These are phyloP conservation scores for Bombus fervidus DNA, from an alignment of 1,140 invertebrate genomes.

Conservation along the genomic window DNA sequence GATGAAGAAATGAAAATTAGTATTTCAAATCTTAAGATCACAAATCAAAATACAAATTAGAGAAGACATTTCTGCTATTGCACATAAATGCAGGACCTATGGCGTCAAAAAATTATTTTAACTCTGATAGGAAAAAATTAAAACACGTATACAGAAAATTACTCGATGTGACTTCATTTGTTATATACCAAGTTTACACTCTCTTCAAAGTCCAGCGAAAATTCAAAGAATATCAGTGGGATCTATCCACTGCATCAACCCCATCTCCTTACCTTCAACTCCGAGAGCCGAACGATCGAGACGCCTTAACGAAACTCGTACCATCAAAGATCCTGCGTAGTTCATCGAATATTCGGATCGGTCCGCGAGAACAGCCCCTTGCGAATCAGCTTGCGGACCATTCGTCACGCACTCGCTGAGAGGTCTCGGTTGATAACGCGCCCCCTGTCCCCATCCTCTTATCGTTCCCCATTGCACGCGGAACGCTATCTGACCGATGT, in stretches of 20 bases:
- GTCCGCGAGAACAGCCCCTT: slow-evolving; percentile 57
- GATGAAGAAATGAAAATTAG: no score
- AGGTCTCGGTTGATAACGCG: slow-evolving; percentile 79
- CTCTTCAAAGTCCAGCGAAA: not conserved
- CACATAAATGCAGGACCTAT: not conserved
- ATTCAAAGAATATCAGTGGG: not conserved
- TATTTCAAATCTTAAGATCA: not conserved
- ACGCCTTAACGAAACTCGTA: not conserved
- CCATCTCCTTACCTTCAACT: not conserved
- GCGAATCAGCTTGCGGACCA: slow-evolving; percentile 76
- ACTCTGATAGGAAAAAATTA: not conserved
- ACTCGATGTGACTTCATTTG: not conserved
- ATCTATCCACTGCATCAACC: not conserved
- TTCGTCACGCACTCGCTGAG: slow-evolving; percentile 82
- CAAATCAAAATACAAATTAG: not conserved
- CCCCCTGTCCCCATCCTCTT: slow-evolving; percentile 34
- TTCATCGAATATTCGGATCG: slow-evolving; percentile 78
- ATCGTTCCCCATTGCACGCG: slow-evolving; percentile 36
- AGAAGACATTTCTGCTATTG: not conserved
- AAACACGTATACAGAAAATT: not conserved
- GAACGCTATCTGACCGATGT: slow-evolving; percentile 56
- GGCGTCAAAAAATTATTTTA: not conserved
- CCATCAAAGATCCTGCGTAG: slow-evolving; percentile 47
- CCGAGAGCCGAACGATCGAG: not conserved
- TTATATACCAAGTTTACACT: not conserved